These are phyloP conservation scores for Rhinogobio ventralis DNA, from an alignment of 2,797 vertebrate species.

Conservation along the genomic window DNA sequence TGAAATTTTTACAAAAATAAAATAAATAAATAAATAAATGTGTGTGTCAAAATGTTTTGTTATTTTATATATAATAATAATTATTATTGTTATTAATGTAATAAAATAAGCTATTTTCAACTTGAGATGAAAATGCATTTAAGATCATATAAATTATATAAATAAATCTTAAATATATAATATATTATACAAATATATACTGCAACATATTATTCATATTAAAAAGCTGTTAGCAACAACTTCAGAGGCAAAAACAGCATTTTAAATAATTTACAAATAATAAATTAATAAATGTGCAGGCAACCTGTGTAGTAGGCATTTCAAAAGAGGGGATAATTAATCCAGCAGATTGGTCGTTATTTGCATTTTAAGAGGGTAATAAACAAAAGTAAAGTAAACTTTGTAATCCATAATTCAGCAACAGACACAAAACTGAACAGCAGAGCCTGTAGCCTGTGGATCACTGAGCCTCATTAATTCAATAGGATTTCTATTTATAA, in stretches of 20 bases:
- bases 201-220: not conserved
- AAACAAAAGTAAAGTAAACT: conserved; percentile 11
- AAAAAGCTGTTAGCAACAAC: not conserved
- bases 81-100: not conserved
- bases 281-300: not conserved
- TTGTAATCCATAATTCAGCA: conserved; percentile 20
- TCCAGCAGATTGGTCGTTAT: not conserved
- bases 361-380: conserved; percentile 7
- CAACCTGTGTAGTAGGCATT: not conserved
- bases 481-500: conserved; percentile 57
- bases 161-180: not conserved
- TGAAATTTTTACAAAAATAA: not conserved
- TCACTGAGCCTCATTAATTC: conserved; percentile 48
- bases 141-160: not conserved
- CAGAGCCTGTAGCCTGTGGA: conserved; percentile 4
- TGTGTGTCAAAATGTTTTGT: not conserved
- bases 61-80: not conserved
- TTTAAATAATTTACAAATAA: not conserved
- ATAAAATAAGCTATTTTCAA: not conserved
- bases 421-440: conserved; percentile 22
- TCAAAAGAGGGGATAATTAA: not conserved
- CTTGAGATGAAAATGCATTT: not conserved
- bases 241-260: not conserved
- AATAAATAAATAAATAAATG: not conserved
- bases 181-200: not conserved